Evolutionary conservation across 2,888 invertebrate genomes (phyloP), one percentile per base, ranked within the genome.

Genomic region (Villa cingulata): DNA sequence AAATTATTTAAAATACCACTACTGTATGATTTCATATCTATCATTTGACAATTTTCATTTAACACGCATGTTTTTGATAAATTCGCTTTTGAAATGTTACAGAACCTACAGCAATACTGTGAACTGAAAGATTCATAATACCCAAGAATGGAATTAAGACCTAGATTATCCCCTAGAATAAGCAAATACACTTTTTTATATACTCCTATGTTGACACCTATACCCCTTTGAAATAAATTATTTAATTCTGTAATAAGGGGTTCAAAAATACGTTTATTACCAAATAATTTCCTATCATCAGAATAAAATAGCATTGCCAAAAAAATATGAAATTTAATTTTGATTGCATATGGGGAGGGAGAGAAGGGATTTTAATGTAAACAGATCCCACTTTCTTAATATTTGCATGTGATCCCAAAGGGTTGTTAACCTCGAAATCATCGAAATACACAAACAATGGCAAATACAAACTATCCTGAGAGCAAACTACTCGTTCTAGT

Each of bases 281-380:
- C 48, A 18, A 48, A 48, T 7, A n/a, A 20, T 43, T 48, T 48
- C 43, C 39, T 39, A 17, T 45, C 45, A 14, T 39, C 42, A 12
- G 32, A 18, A 42, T 42, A 18, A 32, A 45, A 45, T 6, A 44
- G 17, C 37, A 44, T 37, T 17, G 15, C 43, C 19, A 43, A 19
- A 14, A 43, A 36, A 12, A n/a, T n/a, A 43, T 44, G n/a, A 16
- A 17, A 45, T 14, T 19, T 17, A 39, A 27, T 32, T 45, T 45
- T 29, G 27, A 45, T 29, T 38, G 39, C 14, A 45, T 9, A 18
- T 38, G n/a, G 12, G 27, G 16, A 17, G 45, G 45, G 9, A 45
- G 14, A 29, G 29, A 27, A 3, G 32, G 29, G 7, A 45, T 45
- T 38, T 45, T 38, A 29, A 45, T n/a, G 27, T 45, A 45, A 27